Percentiles rank a stretch among this genome's conserved stretches.
phyloP scores from a whole-genome alignment of 2,113 vertebrate species.

The Cygnus atratus region DNA sequence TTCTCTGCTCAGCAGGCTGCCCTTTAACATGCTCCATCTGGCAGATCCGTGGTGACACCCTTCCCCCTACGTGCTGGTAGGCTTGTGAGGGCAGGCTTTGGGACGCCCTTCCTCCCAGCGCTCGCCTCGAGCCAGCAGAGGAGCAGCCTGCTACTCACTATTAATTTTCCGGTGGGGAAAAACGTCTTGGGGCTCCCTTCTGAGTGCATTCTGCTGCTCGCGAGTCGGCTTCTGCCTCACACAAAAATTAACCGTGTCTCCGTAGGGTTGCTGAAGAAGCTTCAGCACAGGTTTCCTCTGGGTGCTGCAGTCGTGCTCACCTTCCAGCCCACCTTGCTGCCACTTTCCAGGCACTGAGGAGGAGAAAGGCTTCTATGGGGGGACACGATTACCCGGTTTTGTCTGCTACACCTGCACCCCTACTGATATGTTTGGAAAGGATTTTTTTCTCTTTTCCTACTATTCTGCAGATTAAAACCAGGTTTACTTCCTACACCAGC shows the following conservation, averaged over 20 bases:
- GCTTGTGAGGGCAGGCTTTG: conserved; percentile 24
- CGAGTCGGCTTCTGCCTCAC: neutral
- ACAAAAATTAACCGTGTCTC: neutral
- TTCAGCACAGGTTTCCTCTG: neutral
- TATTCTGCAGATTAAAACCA: neutral
- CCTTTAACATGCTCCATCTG: conserved; percentile 69
- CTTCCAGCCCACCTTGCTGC: neutral
- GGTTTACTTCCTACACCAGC: neutral
- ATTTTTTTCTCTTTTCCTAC: neutral
- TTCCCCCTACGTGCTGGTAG: conserved; percentile 22
- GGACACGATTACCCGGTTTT: neutral
- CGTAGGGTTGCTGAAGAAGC: neutral
- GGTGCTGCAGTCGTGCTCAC: neutral
- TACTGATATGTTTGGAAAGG: neutral
- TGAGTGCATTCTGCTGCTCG: neutral
- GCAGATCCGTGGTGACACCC: conserved; percentile 63
- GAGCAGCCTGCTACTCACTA: conserved; percentile 58
- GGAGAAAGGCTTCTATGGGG: neutral
- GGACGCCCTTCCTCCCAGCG: conserved; percentile 15
- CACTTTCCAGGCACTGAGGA: neutral
- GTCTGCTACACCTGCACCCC: neutral
- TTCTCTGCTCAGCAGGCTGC: conserved; percentile 46
- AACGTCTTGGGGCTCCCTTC: conserved; percentile 56
- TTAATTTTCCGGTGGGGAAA: conserved; percentile 47
- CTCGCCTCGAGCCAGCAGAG: conserved; percentile 20